Conservation (phyloP, 2,797 vertebrate species). For the Apogon talboti region DNA sequence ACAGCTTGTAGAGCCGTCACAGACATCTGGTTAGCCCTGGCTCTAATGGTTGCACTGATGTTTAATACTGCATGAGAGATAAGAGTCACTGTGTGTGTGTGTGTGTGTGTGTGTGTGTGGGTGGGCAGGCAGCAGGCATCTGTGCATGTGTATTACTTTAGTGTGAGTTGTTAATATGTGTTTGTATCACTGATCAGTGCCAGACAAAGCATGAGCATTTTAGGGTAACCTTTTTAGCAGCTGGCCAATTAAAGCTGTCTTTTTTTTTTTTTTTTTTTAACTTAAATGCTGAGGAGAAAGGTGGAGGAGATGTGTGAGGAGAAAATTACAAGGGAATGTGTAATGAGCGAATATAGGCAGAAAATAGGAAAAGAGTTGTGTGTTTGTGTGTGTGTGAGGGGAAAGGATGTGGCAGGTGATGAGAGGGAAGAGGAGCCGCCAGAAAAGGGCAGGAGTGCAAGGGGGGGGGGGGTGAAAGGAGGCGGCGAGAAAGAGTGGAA, state of each 20-base stretch:
- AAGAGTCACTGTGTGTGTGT: constrained; percentile 20
- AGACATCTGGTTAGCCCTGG: constrained; percentile 70
- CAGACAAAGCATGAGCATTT: constrained; percentile 39
- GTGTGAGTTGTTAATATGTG: constrained; percentile 14
- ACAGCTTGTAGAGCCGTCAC: constrained; percentile 66
- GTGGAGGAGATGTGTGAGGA: constrained; percentile 10
- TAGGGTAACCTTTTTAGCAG: constrained; percentile 32
- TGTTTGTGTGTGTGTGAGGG: not conserved
- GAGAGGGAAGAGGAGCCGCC: constrained; percentile 7
- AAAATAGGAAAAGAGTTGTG: not conserved
- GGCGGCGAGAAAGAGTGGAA: constrained; percentile 30
- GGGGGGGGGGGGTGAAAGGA: constrained; percentile 33
- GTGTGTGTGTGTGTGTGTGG: constrained; percentile 10
- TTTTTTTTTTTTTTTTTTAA: constrained; percentile 3
- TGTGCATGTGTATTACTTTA: constrained; percentile 22
- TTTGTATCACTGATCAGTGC: constrained; percentile 7
- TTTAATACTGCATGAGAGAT: constrained; percentile 65
- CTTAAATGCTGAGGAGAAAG: not conserved
- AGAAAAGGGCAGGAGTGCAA: constrained; percentile 23
- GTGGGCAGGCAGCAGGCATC: constrained; percentile 7
- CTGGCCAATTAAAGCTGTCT: constrained; percentile 38
- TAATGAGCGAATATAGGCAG: constrained; percentile 17
- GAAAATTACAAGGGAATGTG: constrained; percentile 23
- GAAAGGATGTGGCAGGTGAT: constrained; percentile 23
- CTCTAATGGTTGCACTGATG: constrained; percentile 62